Percentiles rank a stretch among this genome's conserved stretches.
Conservation (phyloP, 2,113 vertebrate genomes). For the Trichomycterus rosablanca region DNA sequence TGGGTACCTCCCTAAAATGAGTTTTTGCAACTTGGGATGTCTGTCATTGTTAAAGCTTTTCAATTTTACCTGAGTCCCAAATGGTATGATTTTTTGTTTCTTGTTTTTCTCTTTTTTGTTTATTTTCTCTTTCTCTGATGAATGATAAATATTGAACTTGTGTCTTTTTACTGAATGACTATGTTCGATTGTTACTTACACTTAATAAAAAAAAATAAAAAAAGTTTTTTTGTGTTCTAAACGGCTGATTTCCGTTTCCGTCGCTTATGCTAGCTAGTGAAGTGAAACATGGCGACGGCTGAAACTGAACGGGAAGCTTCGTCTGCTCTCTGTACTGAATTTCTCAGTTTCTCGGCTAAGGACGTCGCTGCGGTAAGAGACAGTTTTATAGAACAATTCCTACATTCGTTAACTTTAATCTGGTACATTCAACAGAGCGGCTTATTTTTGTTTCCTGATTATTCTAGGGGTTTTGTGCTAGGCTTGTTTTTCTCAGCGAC, state of each 20-base stretch:
- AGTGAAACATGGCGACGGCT: conserved; percentile 68
- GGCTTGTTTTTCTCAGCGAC: conserved; percentile 51
- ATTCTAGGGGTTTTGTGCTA: conserved; percentile 23
- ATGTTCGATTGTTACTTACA: no score
- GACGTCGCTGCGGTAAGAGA: conserved; percentile 67
- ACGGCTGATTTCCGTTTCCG: conserved; percentile 52
- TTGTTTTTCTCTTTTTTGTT: no score
- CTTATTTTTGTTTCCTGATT: not conserved
- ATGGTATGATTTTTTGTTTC: no score
- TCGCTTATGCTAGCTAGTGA: conserved; percentile 26
- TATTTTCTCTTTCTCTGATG: no score
- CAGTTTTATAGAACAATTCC: conserved; percentile 14
- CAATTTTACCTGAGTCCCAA: no score
- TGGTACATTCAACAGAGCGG: not conserved
- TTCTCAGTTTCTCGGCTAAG: conserved; percentile 65
- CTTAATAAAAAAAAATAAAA: no score
- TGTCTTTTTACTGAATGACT: no score
- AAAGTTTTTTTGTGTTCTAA: no score
- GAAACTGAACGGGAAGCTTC: conserved; percentile 55
- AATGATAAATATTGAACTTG: no score
- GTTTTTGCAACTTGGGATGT: no score
- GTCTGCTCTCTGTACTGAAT: conserved; percentile 58
- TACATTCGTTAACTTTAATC: not conserved
- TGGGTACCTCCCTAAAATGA: no score
- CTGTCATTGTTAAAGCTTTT: no score